phyloP scores from a whole-genome alignment of 1,140 invertebrate genomes.

The Agrilus planipennis region DNA sequence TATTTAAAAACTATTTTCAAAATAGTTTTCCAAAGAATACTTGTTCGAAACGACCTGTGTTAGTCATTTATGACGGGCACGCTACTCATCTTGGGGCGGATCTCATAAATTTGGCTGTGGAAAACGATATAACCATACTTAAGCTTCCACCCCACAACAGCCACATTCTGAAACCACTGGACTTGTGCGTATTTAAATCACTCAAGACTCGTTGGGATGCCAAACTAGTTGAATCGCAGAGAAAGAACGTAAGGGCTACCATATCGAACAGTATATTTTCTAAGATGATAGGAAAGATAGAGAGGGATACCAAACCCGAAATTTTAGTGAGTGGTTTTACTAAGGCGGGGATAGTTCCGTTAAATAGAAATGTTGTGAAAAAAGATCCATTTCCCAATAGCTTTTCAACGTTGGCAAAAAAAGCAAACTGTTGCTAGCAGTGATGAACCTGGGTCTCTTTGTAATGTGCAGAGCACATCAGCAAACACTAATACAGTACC shows the following conservation, averaged over 20 bases:
- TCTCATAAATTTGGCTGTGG: slow-evolving; percentile 21
- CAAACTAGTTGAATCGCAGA: slow-evolving; percentile 6
- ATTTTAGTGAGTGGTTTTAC: slow-evolving; percentile 9
- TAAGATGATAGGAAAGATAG: slow-evolving; percentile 5
- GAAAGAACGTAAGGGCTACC: slow-evolving; percentile 6
- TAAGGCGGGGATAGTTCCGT: slow-evolving; percentile 5
- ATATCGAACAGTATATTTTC: slow-evolving; percentile 10
- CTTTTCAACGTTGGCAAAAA: slow-evolving; percentile 3
- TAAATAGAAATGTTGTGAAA: slow-evolving; percentile 1
- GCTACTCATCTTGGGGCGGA: slow-evolving; percentile 21
- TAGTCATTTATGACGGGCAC: slow-evolving; percentile 27
- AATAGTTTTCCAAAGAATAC: slow-evolving; percentile 15
- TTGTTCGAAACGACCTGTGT: slow-evolving; percentile 20
- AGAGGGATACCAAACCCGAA: neutral
- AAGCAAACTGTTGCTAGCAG: neutral
- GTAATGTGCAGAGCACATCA: neutral
- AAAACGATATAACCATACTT: slow-evolving; percentile 21
- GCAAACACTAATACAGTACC: neutral
- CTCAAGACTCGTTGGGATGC: slow-evolving; percentile 17
- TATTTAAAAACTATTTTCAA: slow-evolving; percentile 26
- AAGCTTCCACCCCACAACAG: slow-evolving; percentile 28
- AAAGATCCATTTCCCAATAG: slow-evolving; percentile 2
- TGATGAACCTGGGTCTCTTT: neutral
- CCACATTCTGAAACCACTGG: slow-evolving; percentile 28
- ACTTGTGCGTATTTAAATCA: slow-evolving; percentile 19